phyloP scores from a whole-genome alignment of 2,888 invertebrate genomes.

The Polydrusus pterygomalis region DNA sequence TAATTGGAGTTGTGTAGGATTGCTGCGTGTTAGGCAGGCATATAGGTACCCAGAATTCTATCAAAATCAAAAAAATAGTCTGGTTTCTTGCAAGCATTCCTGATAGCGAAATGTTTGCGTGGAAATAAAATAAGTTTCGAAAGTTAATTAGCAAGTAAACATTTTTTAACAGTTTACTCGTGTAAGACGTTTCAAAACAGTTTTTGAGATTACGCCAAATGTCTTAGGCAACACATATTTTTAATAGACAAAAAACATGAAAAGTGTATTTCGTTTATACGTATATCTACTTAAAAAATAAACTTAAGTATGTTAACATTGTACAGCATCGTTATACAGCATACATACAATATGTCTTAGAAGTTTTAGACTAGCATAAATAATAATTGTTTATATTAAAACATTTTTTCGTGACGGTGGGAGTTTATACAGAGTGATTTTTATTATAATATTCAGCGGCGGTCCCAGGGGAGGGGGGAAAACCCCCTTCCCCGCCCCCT shows the following conservation, averaged over 20 bases:
- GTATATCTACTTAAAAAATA: slow-evolving; percentile 5
- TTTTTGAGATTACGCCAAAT: slow-evolving; percentile 13
- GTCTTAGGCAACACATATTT: slow-evolving; percentile 14
- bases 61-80: neutral
- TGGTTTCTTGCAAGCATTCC: slow-evolving; percentile 3
- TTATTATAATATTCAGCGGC: too few relatives aligned
- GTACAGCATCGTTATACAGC: slow-evolving; percentile 3
- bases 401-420: neutral
- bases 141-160: slow-evolving; percentile 15
- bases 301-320: slow-evolving; percentile 6
- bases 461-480: too few relatives aligned
- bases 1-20: neutral
- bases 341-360: slow-evolving; percentile 12
- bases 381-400: slow-evolving; percentile 13
- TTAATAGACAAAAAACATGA: slow-evolving; percentile 22
- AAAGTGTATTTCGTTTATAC: slow-evolving; percentile 15
- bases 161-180: slow-evolving; percentile 19
- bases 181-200: slow-evolving; percentile 18
- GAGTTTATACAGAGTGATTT: neutral
- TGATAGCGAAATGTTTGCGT: neutral
- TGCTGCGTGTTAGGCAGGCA: neutral
- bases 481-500: too few relatives aligned
- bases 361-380: neutral
- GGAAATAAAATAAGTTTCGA: slow-evolving; percentile 13
- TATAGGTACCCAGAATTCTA: neutral